Conservation (phyloP, 2,888 invertebrate genomes). For the Apamea monoglypha region DNA sequence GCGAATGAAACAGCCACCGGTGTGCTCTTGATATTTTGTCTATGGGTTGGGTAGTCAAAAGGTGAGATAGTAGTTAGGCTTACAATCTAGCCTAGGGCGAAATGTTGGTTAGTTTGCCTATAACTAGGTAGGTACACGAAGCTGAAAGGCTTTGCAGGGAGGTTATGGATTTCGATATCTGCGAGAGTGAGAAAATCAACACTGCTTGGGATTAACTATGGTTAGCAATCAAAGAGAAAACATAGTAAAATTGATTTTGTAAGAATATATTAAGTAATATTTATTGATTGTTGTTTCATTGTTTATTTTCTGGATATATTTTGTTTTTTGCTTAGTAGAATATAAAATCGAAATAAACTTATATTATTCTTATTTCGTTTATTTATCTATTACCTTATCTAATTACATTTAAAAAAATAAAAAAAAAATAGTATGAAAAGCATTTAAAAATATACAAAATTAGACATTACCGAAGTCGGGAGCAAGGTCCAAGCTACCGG, state of each 20-base stretch:
- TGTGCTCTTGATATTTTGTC: neutral
- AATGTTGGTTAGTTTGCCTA: constrained; percentile 5
- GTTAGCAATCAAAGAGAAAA: neutral
- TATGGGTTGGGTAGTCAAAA: neutral
- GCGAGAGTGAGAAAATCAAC: neutral
- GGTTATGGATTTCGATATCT: neutral
- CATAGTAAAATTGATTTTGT: neutral
- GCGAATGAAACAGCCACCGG: neutral
- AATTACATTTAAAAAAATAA: too few species aligned
- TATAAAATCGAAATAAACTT: neutral
- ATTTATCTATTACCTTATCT: too few species aligned
- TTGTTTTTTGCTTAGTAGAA: neutral
- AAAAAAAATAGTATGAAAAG: too few species aligned
- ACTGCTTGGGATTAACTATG: neutral
- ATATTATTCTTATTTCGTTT: neutral
- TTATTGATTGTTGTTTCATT: too few species aligned
- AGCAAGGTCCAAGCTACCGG: too few species aligned
- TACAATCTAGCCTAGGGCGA: constrained; percentile 22
- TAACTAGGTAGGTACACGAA: neutral
- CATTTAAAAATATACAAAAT: too few species aligned
- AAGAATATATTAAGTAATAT: too few species aligned
- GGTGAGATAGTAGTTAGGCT: constrained; percentile 8
- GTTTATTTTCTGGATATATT: too few species aligned
- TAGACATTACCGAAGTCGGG: too few species aligned
- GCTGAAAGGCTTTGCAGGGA: constrained; percentile 15